phyloP scores from a whole-genome alignment of 2,888 invertebrate species.

The Morpho helenor region DNA sequence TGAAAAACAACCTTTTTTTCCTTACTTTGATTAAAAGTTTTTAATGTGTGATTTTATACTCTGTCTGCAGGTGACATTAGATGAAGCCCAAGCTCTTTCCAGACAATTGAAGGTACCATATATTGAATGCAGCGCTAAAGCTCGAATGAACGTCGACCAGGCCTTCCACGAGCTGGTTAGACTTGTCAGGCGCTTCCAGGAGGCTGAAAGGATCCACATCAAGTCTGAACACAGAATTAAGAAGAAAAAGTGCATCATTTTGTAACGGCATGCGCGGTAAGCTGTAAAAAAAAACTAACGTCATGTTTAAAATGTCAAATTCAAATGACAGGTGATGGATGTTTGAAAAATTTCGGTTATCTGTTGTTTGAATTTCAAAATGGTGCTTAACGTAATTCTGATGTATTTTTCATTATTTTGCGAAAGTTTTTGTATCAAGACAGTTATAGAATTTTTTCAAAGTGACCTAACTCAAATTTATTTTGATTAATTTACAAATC shows the following conservation, averaged over 20 bases:
- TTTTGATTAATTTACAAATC: neutral
- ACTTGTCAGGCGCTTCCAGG: constrained; percentile 92
- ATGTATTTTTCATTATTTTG: neutral
- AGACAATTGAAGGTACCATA: constrained; percentile 94
- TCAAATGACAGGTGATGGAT: constrained; percentile 10
- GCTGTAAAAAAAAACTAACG: constrained; percentile 2
- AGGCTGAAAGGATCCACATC: constrained; percentile 86
- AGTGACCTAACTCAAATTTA: neutral
- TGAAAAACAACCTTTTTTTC: too few relatives aligned
- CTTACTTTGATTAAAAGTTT: too few relatives aligned
- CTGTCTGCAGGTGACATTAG: constrained; percentile 84
- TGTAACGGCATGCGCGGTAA: constrained; percentile 67
- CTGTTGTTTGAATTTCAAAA: constrained; percentile 13
- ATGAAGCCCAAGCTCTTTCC: constrained; percentile 93
- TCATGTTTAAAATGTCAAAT: constrained; percentile 12
- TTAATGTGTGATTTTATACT: neutral
- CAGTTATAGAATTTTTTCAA: neutral
- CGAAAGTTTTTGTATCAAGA: neutral
- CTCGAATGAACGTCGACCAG: constrained; percentile 96
- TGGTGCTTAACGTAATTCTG: constrained; percentile 6
- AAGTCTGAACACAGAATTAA: constrained; percentile 86
- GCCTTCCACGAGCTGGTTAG: constrained; percentile 97
- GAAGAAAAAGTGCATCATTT: constrained; percentile 86
- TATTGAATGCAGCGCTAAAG: constrained; percentile 98
- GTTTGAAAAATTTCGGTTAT: constrained; percentile 8